These are phyloP conservation scores for Peromyscus californicus DNA, from an alignment of 2,113 vertebrate genomes.

Conservation along the genomic window DNA sequence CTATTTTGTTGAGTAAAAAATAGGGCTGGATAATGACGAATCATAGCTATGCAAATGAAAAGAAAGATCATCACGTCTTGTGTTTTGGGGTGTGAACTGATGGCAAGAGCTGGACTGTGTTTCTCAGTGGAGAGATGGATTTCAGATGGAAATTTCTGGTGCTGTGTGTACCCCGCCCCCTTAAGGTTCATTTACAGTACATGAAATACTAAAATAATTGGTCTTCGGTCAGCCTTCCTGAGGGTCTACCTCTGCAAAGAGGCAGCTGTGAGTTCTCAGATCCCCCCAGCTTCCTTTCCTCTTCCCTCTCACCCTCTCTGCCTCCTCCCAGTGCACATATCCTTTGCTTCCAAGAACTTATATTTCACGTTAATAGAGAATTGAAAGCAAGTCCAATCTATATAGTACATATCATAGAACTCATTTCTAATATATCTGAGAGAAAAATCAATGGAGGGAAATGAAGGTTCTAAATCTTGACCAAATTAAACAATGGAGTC, in stretches of 20 bases:
- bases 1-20: slow-evolving; percentile 76
- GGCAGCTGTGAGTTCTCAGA: background rate
- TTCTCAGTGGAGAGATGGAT: slow-evolving; percentile 27
- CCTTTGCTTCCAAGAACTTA: slow-evolving; percentile 31
- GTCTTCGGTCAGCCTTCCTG: background rate
- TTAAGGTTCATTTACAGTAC: background rate
- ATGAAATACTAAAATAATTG: slow-evolving; percentile 35
- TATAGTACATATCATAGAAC: background rate
- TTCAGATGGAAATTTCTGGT: slow-evolving; percentile 46
- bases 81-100: slow-evolving; percentile 60
- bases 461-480: slow-evolving; percentile 49
- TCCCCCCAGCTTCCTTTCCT: fast-evolving
- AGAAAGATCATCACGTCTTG: slow-evolving; percentile 49
- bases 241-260: background rate
- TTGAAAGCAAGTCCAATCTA: slow-evolving; percentile 37
- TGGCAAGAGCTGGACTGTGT: slow-evolving; percentile 53
- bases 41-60: slow-evolving; percentile 59
- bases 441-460: slow-evolving; percentile 55
- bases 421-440: slow-evolving; percentile 53
- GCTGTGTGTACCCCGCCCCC: background rate
- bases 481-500: slow-evolving; percentile 52
- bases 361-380: slow-evolving; percentile 31
- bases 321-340: background rate
- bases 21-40: slow-evolving; percentile 61
- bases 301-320: background rate